Conservation (phyloP, 2,113 vertebrate genomes). For the Nipponia nippon region DNA sequence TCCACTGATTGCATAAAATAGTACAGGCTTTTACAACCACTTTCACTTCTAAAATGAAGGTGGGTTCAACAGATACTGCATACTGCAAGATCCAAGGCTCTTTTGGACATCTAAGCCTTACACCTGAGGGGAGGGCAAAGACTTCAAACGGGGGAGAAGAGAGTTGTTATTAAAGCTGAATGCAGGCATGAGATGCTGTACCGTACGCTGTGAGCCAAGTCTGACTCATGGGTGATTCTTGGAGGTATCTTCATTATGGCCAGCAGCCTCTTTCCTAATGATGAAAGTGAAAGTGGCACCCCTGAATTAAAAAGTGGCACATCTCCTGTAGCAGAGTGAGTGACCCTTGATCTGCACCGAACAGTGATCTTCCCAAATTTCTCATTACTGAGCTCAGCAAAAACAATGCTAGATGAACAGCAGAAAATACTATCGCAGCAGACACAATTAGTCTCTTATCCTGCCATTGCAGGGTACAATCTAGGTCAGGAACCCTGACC, state of each 20-base stretch:
- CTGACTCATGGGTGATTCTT: neutral
- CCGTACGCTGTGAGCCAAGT: neutral
- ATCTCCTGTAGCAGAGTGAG: neutral
- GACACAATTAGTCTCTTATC: neutral
- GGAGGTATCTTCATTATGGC: neutral
- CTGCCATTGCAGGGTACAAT: neutral
- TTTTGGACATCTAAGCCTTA: neutral
- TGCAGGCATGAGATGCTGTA: neutral
- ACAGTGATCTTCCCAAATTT: neutral
- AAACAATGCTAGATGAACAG: neutral
- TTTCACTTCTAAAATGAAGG: neutral
- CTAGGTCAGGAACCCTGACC: constrained; percentile 34
- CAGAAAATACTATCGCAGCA: neutral
- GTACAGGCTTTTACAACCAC: neutral
- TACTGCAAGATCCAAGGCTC: neutral
- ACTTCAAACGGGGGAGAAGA: neutral
- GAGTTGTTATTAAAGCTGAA: neutral
- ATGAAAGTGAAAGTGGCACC: neutral
- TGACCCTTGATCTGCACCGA: neutral
- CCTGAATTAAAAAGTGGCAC: neutral
- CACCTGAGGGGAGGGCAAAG: neutral
- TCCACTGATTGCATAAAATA: neutral
- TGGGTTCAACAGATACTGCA: neutral
- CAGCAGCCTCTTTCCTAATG: neutral
- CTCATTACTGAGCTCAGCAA: neutral